These are phyloP conservation scores for Andricus curvator DNA, from an alignment of 2,888 invertebrate species.

Conservation along the genomic window DNA sequence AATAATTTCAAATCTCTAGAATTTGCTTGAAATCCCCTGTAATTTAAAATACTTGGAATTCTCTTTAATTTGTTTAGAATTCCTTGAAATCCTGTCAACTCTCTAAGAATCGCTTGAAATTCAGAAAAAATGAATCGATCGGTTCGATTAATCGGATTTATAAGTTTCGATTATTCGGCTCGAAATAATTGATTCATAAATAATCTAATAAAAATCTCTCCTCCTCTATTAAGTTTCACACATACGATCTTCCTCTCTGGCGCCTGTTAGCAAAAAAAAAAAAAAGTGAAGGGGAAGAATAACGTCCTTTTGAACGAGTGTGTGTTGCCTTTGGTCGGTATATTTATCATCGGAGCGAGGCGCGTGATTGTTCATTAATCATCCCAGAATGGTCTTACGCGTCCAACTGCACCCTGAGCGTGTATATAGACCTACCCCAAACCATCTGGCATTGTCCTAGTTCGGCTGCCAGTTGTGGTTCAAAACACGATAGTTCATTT, in stretches of 20 bases:
- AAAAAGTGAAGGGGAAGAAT: neutral
- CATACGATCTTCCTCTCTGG: neutral
- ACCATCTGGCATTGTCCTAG: slow-evolving; percentile 24
- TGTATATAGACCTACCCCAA: neutral
- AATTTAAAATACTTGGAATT: no score
- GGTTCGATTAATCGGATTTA: no score
- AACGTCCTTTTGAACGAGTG: slow-evolving; percentile 19
- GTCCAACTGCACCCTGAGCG: slow-evolving; percentile 18
- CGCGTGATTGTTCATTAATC: slow-evolving; percentile 39
- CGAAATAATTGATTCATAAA: no score
- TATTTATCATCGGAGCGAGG: slow-evolving; percentile 24
- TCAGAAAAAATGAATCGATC: no score
- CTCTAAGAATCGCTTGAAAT: no score
- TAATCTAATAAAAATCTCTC: no score
- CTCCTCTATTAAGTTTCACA: neutral
- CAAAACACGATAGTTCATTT: slow-evolving; percentile 25
- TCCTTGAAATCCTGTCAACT: no score
- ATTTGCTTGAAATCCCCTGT: no score
- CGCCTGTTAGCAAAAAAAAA: neutral
- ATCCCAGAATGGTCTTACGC: slow-evolving; percentile 22
- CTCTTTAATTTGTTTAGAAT: no score
- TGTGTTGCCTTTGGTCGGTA: slow-evolving; percentile 20
- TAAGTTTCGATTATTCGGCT: no score
- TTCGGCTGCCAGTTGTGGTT: slow-evolving; percentile 11
- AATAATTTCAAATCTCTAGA: no score